Conservation (phyloP, 2,113 vertebrate species). For the Myxocyprinus asiaticus region DNA sequence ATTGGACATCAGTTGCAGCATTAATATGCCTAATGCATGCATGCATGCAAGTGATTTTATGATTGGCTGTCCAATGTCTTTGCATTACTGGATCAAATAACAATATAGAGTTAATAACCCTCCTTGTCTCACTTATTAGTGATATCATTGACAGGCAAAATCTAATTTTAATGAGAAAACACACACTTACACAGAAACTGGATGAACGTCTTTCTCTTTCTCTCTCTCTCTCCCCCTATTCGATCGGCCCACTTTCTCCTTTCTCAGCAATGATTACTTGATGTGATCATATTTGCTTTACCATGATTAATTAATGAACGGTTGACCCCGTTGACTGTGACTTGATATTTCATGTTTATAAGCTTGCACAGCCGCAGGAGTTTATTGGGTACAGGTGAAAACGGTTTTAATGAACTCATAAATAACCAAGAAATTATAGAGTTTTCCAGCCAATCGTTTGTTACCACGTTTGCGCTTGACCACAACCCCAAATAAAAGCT, state of each 20-base stretch:
- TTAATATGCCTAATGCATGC: background rate
- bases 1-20: background rate
- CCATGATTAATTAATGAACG: slow-evolving; percentile 45
- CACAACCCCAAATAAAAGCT: background rate
- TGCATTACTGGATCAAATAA: background rate
- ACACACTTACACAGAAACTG: background rate
- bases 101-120: background rate
- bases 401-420: slow-evolving; percentile 43
- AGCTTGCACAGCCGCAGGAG: slow-evolving; percentile 5
- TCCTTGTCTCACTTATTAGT: background rate
- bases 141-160: background rate
- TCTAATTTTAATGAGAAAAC: background rate
- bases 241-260: slow-evolving; percentile 37
- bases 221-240: background rate
- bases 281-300: background rate
- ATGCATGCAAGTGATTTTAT: background rate
- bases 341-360: slow-evolving; percentile 52
- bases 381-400: slow-evolving; percentile 36
- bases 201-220: background rate
- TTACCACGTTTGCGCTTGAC: background rate
- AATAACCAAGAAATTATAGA: slow-evolving; percentile 17
- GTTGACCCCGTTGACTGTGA: slow-evolving; percentile 29
- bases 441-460: slow-evolving; percentile 5
- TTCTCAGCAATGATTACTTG: slow-evolving; percentile 18
- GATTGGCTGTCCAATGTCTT: background rate